Evolutionary conservation across 1,140 invertebrate genomes (phyloP).

Genomic region (Copidosoma floridanum): DNA sequence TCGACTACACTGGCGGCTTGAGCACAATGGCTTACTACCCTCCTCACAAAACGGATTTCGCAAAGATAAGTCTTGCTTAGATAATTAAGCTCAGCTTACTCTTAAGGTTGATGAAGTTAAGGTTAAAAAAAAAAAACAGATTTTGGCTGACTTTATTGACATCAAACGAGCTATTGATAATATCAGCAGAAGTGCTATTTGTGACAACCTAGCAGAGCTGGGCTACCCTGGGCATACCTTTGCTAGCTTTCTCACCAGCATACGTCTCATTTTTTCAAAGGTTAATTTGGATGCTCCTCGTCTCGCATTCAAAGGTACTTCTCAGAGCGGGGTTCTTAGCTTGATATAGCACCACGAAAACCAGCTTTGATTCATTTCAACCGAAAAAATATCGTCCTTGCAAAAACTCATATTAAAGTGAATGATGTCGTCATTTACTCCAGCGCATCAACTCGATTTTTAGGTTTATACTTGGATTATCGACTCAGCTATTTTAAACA

Average conservation of each 20-base stretch:
- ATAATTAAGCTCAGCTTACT: not conserved
- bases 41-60: not conserved
- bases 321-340: conserved; percentile 2
- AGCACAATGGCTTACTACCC: not conserved
- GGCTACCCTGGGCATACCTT: not conserved
- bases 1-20: not conserved
- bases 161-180: conserved; percentile 5
- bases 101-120: not conserved
- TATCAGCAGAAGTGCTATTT: not conserved
- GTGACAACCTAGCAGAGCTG: not conserved
- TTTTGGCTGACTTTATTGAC: not conserved
- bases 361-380: too few relatives aligned
- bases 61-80: not conserved
- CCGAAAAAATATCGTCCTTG: too few relatives aligned
- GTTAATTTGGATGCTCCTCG: too few relatives aligned
- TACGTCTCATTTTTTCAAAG: not conserved
- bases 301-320: not conserved
- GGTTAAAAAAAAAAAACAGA: not conserved
- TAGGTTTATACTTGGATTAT: too few relatives aligned
- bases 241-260: not conserved
- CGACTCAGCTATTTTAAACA: too few relatives aligned
- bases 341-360: too few relatives aligned
- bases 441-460: too few relatives aligned
- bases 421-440: too few relatives aligned
- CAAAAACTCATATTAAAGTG: too few relatives aligned